Conservation (phyloP, 2,113 vertebrate genomes). For the Entosphenus tridentatus region DNA sequence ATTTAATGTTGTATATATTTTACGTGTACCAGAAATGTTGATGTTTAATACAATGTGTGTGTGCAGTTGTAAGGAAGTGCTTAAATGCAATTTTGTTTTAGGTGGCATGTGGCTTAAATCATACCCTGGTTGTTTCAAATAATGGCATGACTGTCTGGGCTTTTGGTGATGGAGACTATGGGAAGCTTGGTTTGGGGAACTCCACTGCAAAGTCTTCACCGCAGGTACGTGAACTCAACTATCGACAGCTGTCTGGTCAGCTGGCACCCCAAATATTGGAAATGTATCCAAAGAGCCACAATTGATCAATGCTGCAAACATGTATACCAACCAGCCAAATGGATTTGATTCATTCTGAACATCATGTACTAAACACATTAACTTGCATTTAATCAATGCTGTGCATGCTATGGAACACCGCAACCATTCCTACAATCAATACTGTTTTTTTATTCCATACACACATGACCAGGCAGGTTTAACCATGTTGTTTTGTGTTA, state of each 20-base stretch:
- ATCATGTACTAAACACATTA: too few species aligned
- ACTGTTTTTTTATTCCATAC: background rate
- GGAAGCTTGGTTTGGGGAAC: slow-evolving; percentile 46
- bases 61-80: too few species aligned
- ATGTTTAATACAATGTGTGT: too few species aligned
- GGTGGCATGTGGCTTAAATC: slow-evolving; percentile 52
- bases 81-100: slow-evolving; percentile 11
- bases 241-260: background rate
- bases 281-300: too few species aligned
- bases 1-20: too few species aligned
- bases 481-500: background rate
- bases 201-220: slow-evolving; percentile 52
- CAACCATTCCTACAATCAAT: background rate
- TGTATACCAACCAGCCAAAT: too few species aligned
- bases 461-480: background rate
- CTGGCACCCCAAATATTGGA: too few species aligned
- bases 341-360: too few species aligned
- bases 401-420: too few species aligned
- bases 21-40: too few species aligned
- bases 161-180: slow-evolving; percentile 51
- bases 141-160: slow-evolving; percentile 55
- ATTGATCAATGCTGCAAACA: too few species aligned
- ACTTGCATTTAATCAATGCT: too few species aligned
- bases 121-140: slow-evolving; percentile 40
- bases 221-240: slow-evolving; percentile 24